A percentile compares a stretch with the other conserved stretches of the same genome.
Conservation (phyloP, 30 jellyfish, hydroid and myxozoan species). For the Chironex yamaguchii region DNA sequence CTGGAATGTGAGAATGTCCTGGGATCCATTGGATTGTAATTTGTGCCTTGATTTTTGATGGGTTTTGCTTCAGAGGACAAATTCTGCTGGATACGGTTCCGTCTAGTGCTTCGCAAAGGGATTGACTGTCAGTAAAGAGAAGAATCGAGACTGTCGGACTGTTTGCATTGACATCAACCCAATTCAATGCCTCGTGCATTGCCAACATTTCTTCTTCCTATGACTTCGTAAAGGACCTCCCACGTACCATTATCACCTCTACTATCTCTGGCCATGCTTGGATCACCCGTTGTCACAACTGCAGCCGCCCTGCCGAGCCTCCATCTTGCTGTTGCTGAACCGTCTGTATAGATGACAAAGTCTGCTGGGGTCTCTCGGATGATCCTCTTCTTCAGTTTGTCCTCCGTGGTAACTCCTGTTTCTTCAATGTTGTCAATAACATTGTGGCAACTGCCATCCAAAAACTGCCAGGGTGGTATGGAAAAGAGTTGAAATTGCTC, state of each 20-base stretch:
- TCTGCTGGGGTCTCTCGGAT: not conserved
- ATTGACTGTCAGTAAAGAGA: slow-evolving; percentile 37
- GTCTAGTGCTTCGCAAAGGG: slow-evolving; percentile 22
- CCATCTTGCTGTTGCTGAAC: slow-evolving; percentile 26
- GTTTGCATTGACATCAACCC: not conserved
- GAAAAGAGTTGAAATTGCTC: not conserved
- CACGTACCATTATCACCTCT: slow-evolving; percentile 6
- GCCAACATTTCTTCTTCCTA: slow-evolving; percentile 14
- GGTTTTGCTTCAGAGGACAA: not conserved
- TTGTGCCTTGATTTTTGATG: not conserved
- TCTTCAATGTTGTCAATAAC: not conserved
- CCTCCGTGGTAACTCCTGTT: not conserved
- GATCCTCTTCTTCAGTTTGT: too few species aligned
- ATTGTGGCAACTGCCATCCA: not conserved
- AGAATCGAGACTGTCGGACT: slow-evolving; percentile 7
- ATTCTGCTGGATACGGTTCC: not conserved
- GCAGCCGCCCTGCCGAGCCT: slow-evolving; percentile 28
- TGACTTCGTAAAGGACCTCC: slow-evolving; percentile 11
- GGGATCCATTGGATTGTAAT: slow-evolving; percentile 35
- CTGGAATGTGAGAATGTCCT: slow-evolving; percentile 21
- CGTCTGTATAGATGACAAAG: slow-evolving; percentile 15
- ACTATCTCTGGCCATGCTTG: slow-evolving; percentile 18
- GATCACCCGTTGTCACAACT: slow-evolving; percentile 15
- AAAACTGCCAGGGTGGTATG: slow-evolving; percentile 8
- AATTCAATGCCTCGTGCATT: not conserved